Base-by-base conservation (phyloP, 2,113 vertebrate species). In the Nothocercus nigrocapillus region DNA sequence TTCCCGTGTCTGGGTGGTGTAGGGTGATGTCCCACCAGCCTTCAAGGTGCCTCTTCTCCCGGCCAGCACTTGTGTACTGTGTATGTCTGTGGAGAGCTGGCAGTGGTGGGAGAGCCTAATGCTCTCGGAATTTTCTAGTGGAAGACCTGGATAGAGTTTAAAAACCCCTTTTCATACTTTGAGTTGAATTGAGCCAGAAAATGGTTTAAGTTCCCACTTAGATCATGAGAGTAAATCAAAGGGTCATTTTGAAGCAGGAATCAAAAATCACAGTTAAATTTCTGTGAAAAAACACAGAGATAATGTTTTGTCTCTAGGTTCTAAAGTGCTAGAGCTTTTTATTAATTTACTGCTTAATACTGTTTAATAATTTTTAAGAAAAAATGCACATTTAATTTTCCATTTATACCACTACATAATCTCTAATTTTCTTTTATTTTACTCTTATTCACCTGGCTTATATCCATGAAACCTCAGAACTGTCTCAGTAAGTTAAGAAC, bases 1-100 rank as follows among this genome's bases (percentile, higher is more conserved):
- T 6, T 2, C 62, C 42, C 0, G 0, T 18, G 9, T 47, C 22
- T 9, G 70, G 19, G 22, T 44, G 40, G 18, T 24, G 9, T 1
- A 25, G 32, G 36, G n/a, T 22, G 13, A 1, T 28, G 77, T 79
- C 34, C 15, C 44, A 74, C 6, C 38, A 69, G 30, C 11, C 16
- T 36, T 28, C 20, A 42, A 2, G 1, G 3, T 4, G 15, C 21
- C 6, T 0, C 16, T 76, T 30, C 38, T 83, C 44, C 44, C 22
- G 24, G 30, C 7, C 24, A 66, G n/a, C 21, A 12, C 14, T n/a
- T 45, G 32, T 30, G 11, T 44, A 24, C 16, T 24, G 21, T 27
- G 9, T 19, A 7, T 16, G 6, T 27, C 76, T 64, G 3, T 44
- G 28, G 32, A 64, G 28, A 34, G 22, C n/a, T 3, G 68, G 14